These are phyloP conservation scores for Drosophila suboccidentalis DNA, from an alignment of 2,888 invertebrate genomes.

Conservation along the genomic window DNA sequence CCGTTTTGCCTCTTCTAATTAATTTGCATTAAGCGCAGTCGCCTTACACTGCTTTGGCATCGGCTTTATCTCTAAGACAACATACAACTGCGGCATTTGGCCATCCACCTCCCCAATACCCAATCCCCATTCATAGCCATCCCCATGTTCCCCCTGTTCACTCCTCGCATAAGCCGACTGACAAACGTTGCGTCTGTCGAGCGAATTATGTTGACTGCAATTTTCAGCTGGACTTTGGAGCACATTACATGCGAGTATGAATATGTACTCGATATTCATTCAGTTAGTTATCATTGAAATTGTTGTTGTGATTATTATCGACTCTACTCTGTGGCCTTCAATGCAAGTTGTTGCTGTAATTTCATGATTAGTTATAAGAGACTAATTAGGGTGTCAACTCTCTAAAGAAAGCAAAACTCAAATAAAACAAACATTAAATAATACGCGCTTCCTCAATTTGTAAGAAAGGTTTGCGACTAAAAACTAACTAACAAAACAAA, in stretches of 20 bases:
- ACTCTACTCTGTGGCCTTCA: slow-evolving; percentile 28
- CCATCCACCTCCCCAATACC: slow-evolving; percentile 20
- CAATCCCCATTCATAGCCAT: background rate
- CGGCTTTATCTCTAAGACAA: slow-evolving; percentile 43
- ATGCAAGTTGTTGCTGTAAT: slow-evolving; percentile 39
- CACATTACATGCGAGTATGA: slow-evolving; percentile 1
- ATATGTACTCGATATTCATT: slow-evolving; percentile 7
- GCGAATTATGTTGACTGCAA: slow-evolving; percentile 69
- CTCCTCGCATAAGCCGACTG: slow-evolving; percentile 31
- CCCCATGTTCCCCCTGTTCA: background rate
- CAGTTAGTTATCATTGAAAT: slow-evolving; percentile 41
- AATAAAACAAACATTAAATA: too few species aligned
- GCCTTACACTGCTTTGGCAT: slow-evolving; percentile 37
- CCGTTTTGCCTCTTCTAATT: slow-evolving; percentile 59
- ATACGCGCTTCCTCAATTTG: too few species aligned
- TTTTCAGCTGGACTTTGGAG: slow-evolving; percentile 50
- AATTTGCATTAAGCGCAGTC: slow-evolving; percentile 65
- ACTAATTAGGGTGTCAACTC: slow-evolving; percentile 7
- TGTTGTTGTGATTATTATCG: slow-evolving; percentile 51
- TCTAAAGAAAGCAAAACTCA: background rate
- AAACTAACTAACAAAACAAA: too few species aligned
- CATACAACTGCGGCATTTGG: slow-evolving; percentile 55
- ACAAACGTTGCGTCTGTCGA: slow-evolving; percentile 23
- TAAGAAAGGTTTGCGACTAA: too few species aligned
- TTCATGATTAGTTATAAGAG: slow-evolving; percentile 45